Conservation (phyloP, 1,140 invertebrate species). For the Trissolcus basalis region DNA sequence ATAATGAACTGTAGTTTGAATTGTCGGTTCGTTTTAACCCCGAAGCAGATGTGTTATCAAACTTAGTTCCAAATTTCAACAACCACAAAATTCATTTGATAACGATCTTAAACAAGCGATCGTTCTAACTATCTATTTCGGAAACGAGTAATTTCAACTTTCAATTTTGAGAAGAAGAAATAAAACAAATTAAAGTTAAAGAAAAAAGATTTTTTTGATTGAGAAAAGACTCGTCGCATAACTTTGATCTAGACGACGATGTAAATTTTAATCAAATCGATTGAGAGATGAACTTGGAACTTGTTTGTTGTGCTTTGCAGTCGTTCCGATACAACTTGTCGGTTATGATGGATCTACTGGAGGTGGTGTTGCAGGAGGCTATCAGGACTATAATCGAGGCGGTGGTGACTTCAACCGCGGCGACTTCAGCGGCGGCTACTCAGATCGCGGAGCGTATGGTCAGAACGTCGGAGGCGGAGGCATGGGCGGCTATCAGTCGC, state of each 20-base stretch:
- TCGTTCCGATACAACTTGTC: conserved; percentile 69
- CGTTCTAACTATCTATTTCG: conserved; percentile 10
- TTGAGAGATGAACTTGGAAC: conserved; percentile 40
- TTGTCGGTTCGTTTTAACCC: conserved; percentile 54
- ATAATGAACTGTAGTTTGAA: conserved; percentile 57
- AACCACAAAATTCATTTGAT: too few relatives aligned
- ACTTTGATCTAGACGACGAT: conserved; percentile 51
- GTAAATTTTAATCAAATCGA: conserved; percentile 42
- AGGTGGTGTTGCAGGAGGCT: conserved; percentile 70
- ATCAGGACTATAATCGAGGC: conserved; percentile 72
- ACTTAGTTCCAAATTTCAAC: conserved; percentile 1
- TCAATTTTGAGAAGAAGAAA: too few relatives aligned
- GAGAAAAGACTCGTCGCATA: conserved; percentile 40
- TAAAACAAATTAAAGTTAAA: not conserved
- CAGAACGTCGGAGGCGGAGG: conserved; percentile 69
- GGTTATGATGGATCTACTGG: conserved; percentile 70
- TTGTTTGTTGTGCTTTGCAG: conserved; percentile 62
- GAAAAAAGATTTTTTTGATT: not conserved
- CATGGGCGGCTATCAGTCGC: conserved; percentile 73
- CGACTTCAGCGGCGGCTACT: conserved; percentile 70
- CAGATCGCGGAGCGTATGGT: conserved; percentile 70
- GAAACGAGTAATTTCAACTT: not conserved
- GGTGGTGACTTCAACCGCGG: conserved; percentile 71
- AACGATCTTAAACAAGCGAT: conserved; percentile 8
- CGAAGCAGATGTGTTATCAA: conserved; percentile 39